A percentile compares a stretch with the other conserved stretches of the same genome.
phyloP scores from a whole-genome alignment of 2,797 vertebrate species.

The Clarias platycephalus region DNA sequence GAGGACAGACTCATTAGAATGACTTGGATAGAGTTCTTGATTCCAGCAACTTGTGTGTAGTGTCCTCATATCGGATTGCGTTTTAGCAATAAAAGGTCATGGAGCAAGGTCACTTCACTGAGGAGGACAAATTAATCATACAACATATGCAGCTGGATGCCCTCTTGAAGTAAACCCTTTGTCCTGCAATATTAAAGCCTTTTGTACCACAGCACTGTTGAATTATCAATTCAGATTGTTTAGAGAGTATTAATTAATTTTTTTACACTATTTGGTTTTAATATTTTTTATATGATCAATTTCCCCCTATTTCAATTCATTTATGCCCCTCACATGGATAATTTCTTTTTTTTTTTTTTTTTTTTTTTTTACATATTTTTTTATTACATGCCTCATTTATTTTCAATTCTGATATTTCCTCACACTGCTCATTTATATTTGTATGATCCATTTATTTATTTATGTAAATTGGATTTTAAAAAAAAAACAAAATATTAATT shows the following conservation, averaged over 20 bases:
- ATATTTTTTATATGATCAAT: not conserved
- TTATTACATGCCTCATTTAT: not conserved
- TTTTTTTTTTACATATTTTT: not conserved
- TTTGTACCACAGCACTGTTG: not conserved
- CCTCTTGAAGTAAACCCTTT: not conserved
- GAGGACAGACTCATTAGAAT: conserved; percentile 36
- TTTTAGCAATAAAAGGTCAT: conserved; percentile 42
- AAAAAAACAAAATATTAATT: too few relatives aligned
- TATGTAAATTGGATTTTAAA: too few relatives aligned
- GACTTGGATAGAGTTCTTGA: conserved; percentile 48
- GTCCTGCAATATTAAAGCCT: not conserved
- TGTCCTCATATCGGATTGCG: conserved; percentile 53
- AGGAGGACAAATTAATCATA: not conserved
- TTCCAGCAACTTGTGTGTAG: conserved; percentile 36
- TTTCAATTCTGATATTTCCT: not conserved
- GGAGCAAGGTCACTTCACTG: conserved; percentile 31
- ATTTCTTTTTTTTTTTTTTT: too few relatives aligned
- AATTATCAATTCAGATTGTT: not conserved
- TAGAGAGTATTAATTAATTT: not conserved
- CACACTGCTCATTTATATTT: not conserved
- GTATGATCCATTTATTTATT: not conserved
- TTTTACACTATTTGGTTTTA: not conserved
- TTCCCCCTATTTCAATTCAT: not conserved
- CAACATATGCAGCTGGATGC: not conserved
- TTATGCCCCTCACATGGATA: not conserved